phyloP scores from a whole-genome alignment of 2,888 invertebrate species.

The Acanthopleura granulata region DNA sequence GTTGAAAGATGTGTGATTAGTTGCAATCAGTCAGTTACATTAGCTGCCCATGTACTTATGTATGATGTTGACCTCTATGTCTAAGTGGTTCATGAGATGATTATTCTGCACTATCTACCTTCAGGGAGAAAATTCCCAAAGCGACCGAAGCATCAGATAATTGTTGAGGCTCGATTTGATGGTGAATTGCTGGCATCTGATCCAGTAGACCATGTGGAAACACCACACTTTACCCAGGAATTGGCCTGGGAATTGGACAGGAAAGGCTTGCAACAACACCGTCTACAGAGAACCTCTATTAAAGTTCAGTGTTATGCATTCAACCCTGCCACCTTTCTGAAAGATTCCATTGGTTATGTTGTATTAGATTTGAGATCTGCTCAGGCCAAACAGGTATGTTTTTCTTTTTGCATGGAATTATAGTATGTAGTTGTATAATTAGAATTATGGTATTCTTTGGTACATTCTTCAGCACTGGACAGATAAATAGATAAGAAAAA shows the following conservation, averaged over 20 bases:
- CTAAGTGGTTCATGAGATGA: no score
- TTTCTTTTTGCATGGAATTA: no score
- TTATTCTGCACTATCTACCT: not conserved
- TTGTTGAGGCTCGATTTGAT: slow-evolving; percentile 70
- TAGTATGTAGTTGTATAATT: no score
- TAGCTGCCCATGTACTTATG: no score
- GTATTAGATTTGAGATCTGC: slow-evolving; percentile 70
- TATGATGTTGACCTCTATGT: no score
- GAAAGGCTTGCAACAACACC: slow-evolving; percentile 69
- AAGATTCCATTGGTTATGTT: slow-evolving; percentile 69
- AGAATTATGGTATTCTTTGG: no score
- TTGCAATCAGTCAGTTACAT: no score
- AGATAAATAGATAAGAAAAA: no score
- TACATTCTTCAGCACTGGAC: no score
- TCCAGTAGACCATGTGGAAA: slow-evolving; percentile 67
- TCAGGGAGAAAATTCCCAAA: slow-evolving; percentile 70
- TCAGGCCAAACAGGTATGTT: slow-evolving; percentile 54
- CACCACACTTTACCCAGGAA: slow-evolving; percentile 69
- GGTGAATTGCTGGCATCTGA: slow-evolving; percentile 70
- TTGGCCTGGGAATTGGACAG: slow-evolving; percentile 71
- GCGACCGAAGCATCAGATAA: slow-evolving; percentile 62
- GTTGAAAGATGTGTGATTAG: no score
- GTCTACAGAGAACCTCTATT: slow-evolving; percentile 69
- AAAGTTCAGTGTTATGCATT: slow-evolving; percentile 70
- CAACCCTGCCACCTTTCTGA: slow-evolving; percentile 58